phyloP scores from a whole-genome alignment of 2,797 vertebrate genomes.

The Onychomys torridus region DNA sequence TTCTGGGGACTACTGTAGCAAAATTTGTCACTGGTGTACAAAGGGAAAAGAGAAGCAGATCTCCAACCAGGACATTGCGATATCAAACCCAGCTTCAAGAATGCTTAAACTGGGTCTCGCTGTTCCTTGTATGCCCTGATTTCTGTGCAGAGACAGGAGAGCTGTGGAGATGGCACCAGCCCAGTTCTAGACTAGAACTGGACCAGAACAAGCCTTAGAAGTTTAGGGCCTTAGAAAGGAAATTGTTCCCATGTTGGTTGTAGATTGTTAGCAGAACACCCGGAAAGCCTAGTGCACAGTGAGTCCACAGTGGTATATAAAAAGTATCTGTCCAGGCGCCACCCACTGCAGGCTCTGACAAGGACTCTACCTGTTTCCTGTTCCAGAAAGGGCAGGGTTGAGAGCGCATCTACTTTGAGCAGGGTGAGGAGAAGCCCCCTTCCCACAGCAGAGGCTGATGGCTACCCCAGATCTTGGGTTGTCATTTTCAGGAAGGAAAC shows the following conservation, averaged over 20 bases:
- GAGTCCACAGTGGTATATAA: not conserved
- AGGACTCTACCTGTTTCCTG: not conserved
- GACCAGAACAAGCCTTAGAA: conserved; percentile 26
- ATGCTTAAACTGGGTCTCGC: not conserved
- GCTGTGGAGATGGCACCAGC: conserved; percentile 5
- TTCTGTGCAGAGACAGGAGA: conserved; percentile 40
- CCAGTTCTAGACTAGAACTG: not conserved
- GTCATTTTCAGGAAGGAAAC: not conserved
- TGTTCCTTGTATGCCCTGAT: conserved; percentile 46
- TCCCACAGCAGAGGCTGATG: not conserved
- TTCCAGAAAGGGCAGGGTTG: not conserved
- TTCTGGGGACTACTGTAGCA: conserved; percentile 68
- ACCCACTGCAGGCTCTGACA: not conserved
- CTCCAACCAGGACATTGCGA: conserved; percentile 45
- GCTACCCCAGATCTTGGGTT: not conserved
- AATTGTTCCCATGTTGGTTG: not conserved
- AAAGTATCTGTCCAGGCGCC: not conserved
- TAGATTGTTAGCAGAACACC: not conserved
- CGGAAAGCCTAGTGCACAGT: not conserved
- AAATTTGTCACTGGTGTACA: conserved; percentile 18
- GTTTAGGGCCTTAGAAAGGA: not conserved
- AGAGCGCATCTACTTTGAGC: conserved; percentile 9
- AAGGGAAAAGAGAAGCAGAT: conserved; percentile 67
- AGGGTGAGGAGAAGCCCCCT: conserved; percentile 40
- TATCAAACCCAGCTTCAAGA: conserved; percentile 45